Percentiles rank a stretch among this genome's conserved stretches.
phyloP scores from a whole-genome alignment of 2,888 invertebrate genomes.

The Tenthredo amoena region DNA sequence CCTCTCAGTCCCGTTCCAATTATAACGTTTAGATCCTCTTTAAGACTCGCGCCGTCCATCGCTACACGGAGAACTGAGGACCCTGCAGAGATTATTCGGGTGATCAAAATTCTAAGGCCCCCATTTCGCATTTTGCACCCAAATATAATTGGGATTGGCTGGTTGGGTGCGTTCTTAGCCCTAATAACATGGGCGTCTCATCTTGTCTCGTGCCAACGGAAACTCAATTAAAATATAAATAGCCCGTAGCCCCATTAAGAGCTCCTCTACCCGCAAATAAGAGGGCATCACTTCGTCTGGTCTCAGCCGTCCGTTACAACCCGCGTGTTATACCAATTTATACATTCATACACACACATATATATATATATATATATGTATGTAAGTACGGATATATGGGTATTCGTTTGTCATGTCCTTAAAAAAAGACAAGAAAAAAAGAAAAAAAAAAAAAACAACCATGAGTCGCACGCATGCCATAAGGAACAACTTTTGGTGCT shows the following conservation, averaged over 20 bases:
- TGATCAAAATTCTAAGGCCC: constrained; percentile 34
- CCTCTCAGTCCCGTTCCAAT: background rate
- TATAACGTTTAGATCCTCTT: constrained; percentile 42
- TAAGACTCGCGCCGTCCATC: constrained; percentile 2
- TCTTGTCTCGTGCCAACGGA: constrained; percentile 60
- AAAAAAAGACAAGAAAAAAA: background rate
- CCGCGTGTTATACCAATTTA: constrained; percentile 44
- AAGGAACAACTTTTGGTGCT: constrained; percentile 1
- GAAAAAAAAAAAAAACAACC: background rate
- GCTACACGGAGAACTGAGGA: background rate
- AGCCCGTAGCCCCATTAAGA: constrained; percentile 62
- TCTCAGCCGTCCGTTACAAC: constrained; percentile 43
- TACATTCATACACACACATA: background rate
- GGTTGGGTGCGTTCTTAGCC: constrained; percentile 46
- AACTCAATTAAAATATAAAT: constrained; percentile 70
- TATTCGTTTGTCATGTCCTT: constrained; percentile 4
- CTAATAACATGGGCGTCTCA: constrained; percentile 52
- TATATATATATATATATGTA: too few species aligned
- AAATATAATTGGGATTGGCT: constrained; percentile 47
- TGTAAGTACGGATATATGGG: background rate
- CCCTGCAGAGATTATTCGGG: constrained; percentile 38
- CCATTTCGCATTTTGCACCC: constrained; percentile 40
- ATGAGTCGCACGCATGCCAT: background rate
- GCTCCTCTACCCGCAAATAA: constrained; percentile 55
- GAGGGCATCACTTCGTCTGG: constrained; percentile 52